Base-by-base conservation (phyloP, 2,113 vertebrate genomes). In the Rafetus swinhoei region DNA sequence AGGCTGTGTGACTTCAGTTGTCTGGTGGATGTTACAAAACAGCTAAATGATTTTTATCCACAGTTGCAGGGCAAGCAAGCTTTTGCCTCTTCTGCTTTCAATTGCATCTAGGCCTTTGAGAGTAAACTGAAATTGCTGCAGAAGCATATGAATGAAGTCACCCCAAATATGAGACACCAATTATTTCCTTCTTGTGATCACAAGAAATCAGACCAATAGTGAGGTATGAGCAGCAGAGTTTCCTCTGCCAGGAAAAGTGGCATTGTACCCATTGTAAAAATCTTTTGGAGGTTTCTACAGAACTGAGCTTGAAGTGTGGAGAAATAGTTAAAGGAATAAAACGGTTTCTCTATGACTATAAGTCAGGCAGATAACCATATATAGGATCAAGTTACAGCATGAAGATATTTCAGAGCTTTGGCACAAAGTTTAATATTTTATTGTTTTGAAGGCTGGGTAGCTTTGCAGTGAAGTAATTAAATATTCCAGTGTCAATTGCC, bases 381-480 rank as follows among this genome's bases (percentile, higher is more conserved):
- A 50, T 76, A 13, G 25, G 35, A 76, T 25, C 6, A 45, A 8
- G 9, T 52, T 77, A 79, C 69, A 93, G 79, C 29, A 45, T 50
- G 32, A 89, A 18, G 74, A 72, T 57, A 84, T 1, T 84, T 54
- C 16, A 86, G 18, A 76, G 22, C 10, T 76, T 25, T 12, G 83
- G 56, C 88, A 55, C 60, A 76, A 57, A 45, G 6, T 2, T 21
- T 29, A 32, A 7, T 12, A 27, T 15, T 79, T 22, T 85, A 69
- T 81, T 88, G 21, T 27, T 94, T 89, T 90, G 57, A 74, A 80
- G 57, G 86, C 72, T 86, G 35, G 90, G 35, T 89, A 88, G 65
- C 87, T 93, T 95, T 95, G 81, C 84, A 82, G 52, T 50, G 25
- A 0, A 0, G n/a, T 7, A 35, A 72, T 76, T 76, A 76, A 45